phyloP scores from a whole-genome alignment of 2,888 invertebrate genomes.

The Idaea biselata region DNA sequence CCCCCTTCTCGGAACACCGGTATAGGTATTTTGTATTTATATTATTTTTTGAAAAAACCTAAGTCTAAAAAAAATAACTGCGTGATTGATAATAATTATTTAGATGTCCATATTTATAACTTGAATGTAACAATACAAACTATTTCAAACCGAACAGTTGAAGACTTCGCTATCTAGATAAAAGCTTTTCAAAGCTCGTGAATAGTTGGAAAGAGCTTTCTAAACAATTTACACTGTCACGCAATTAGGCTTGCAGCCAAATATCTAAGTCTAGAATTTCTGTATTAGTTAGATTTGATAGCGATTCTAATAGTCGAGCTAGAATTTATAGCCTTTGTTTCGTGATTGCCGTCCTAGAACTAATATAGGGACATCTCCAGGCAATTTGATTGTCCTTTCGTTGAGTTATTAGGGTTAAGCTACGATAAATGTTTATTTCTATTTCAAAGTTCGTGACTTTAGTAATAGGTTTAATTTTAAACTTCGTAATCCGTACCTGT shows the following conservation, averaged over 20 bases:
- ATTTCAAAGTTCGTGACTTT: conserved; percentile 1
- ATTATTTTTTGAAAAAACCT: too few relatives aligned
- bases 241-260: conserved; percentile 57
- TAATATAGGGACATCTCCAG: conserved; percentile 5
- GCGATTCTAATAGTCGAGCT: conserved; percentile 21
- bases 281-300: conserved; percentile 31
- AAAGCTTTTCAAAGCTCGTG: not conserved
- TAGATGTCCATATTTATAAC: too few relatives aligned
- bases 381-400: not conserved
- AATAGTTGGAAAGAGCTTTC: conserved; percentile 12
- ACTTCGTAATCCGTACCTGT: not conserved
- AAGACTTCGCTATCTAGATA: not conserved
- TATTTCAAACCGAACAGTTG: not conserved
- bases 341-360: conserved; percentile 20
- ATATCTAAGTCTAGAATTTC: conserved; percentile 40
- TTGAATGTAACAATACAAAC: not conserved
- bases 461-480: not conserved
- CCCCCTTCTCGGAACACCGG: too few relatives aligned
- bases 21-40: too few relatives aligned
- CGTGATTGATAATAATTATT: too few relatives aligned
- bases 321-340: conserved; percentile 27
- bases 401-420: not conserved
- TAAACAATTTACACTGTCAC: conserved; percentile 42
- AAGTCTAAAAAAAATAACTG: too few relatives aligned
- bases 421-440: conserved; percentile 6